Evolutionary conservation across 2,113 vertebrate species (phyloP), one percentile per base, ranked within the genome.

Genomic region (Pandion haliaetus): DNA sequence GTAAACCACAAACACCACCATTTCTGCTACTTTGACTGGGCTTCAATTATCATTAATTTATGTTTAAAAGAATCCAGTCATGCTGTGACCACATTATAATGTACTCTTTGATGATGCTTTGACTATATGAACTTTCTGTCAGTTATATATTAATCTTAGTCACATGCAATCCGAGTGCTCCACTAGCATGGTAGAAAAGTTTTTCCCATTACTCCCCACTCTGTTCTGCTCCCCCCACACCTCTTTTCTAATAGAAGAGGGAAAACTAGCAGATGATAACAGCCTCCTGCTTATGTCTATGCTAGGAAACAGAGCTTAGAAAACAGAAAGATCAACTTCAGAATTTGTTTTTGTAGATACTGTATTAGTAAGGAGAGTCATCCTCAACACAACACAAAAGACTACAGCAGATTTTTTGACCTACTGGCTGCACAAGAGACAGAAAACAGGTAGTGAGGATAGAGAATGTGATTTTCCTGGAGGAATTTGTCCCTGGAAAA

Each of bases 241-340:
- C 50, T 9, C 6, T 88, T 79, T 85, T 76, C 66, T 58, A 86
- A 85, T 28, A n/a, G 57, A 96, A 93, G 92, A 79, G 20, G 8
- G 26, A 40, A 90, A 93, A 67, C 1, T 67, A 17, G 8, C 12
- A 77, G n/a, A 86, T 44, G 24, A 59, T 57, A 70, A 19, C 34
- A 91, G 12, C 13, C 10, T 79, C 6, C 8, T 0, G 7, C 13
- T 7, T n/a, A 6, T 45, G 28, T 59, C 45, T 82, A 1, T 67
- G 21, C 5, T 70, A 63, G 23, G 49, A 71, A 92, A 70, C 12
- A 62, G 32, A 82, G 4, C 17, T 45, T 32, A 40, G 34, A 54
- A 65, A 15, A 50, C 54, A 63, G 32, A 86, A 80, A 70, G 1
- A 70, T 54, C 31, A 42, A 3, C 25, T 38, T 88, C n/a, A 76